These are phyloP conservation scores for Phragmatobia fuliginosa DNA, from an alignment of 2,888 invertebrate species.

Conservation along the genomic window DNA sequence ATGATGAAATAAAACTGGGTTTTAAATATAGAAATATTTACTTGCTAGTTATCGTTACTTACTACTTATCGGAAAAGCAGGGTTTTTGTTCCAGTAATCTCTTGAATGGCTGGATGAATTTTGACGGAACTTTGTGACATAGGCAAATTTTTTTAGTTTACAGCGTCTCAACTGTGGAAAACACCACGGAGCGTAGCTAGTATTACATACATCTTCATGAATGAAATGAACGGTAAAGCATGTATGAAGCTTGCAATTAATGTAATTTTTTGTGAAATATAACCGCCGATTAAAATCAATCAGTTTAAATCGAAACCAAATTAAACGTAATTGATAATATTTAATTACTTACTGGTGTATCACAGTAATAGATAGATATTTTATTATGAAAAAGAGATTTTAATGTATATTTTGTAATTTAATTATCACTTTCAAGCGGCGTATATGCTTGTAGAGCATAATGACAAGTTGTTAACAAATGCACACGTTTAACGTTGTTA, in stretches of 20 bases:
- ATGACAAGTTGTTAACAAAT: neutral
- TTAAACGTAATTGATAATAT: constrained; percentile 47
- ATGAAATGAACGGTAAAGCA: constrained; percentile 10
- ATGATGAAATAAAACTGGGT: too few relatives aligned
- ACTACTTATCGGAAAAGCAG: too few relatives aligned
- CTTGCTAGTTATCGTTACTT: too few relatives aligned
- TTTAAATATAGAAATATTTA: too few relatives aligned
- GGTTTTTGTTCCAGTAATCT: too few relatives aligned
- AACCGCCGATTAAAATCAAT: constrained; percentile 50
- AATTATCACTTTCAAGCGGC: neutral
- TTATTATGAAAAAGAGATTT: neutral
- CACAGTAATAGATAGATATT: constrained; percentile 6
- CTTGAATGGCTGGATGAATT: too few relatives aligned
- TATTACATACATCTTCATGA: neutral
- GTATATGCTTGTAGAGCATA: neutral
- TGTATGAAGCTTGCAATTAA: constrained; percentile 42
- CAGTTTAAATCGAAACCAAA: constrained; percentile 47
- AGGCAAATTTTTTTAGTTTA: too few relatives aligned
- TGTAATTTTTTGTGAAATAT: constrained; percentile 45
- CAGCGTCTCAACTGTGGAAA: neutral
- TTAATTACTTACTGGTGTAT: constrained; percentile 20
- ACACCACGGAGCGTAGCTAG: neutral
- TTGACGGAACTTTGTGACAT: too few relatives aligned
- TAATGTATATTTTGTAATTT: neutral
- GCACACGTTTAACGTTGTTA: too few relatives aligned